These are phyloP conservation scores for Drosophila silvestris DNA, from an alignment of 2,888 invertebrate species.

Conservation along the genomic window DNA sequence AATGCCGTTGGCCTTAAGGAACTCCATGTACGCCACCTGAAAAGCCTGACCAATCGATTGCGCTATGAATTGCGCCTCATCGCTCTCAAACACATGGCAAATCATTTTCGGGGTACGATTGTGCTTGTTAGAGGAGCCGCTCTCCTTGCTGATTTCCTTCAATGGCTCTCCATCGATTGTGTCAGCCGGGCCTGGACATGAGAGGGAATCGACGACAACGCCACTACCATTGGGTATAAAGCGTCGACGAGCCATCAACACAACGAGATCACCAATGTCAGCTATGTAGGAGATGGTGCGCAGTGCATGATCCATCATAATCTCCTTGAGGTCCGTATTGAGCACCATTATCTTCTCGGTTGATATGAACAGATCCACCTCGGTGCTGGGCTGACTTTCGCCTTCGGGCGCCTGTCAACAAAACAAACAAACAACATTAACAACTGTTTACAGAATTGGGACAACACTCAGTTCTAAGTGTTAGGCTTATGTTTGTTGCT, in stretches of 20 bases:
- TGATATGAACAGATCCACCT: constrained; percentile 99
- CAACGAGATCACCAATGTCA: constrained; percentile 99
- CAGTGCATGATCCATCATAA: constrained; percentile 99
- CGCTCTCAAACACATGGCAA: constrained; percentile 99
- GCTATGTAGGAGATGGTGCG: constrained; percentile 99
- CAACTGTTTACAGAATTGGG: neutral
- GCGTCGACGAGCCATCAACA: constrained; percentile 98
- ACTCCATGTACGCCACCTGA: constrained; percentile 99
- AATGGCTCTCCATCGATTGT: constrained; percentile 27
- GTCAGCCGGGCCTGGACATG: constrained; percentile 24
- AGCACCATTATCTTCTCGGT: constrained; percentile 99
- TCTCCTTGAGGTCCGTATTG: constrained; percentile 99
- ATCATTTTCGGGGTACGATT: constrained; percentile 98
- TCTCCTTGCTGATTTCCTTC: constrained; percentile 48
- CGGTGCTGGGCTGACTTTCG: constrained; percentile 98
- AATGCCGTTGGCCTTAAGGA: constrained; percentile 99
- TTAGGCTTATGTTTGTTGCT: constrained; percentile 47
- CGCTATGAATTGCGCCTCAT: constrained; percentile 99
- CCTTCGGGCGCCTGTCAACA: constrained; percentile 95
- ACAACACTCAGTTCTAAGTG: constrained; percentile 5
- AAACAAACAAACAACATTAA: constrained; percentile 7
- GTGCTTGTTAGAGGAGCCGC: constrained; percentile 84
- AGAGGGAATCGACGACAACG: constrained; percentile 36
- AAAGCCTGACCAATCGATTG: constrained; percentile 99
- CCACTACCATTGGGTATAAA: constrained; percentile 88